These are phyloP conservation scores for Hemibagrus guttatus DNA, from an alignment of 2,797 vertebrate species.

Conservation along the genomic window DNA sequence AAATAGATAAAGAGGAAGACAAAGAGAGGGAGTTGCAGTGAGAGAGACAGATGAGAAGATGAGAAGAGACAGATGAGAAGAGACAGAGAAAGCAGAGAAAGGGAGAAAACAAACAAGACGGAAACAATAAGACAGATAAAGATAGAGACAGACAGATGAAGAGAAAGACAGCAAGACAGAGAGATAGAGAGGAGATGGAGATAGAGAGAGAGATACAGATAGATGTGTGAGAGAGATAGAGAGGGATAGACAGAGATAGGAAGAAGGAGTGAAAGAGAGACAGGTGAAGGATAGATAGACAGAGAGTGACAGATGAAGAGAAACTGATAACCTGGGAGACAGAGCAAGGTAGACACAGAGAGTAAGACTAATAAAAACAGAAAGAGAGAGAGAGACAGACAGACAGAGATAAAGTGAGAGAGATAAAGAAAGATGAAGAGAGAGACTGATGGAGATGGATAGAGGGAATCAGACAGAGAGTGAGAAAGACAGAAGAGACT, in stretches of 20 bases:
- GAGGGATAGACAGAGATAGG: not conserved
- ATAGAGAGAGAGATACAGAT: not conserved
- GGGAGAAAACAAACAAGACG: too few species aligned
- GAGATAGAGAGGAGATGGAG: not conserved
- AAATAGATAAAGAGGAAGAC: not conserved
- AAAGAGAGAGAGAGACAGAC: not conserved
- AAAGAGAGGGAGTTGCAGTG: not conserved
- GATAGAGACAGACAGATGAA: not conserved
- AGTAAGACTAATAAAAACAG: not conserved
- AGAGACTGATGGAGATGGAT: not conserved
- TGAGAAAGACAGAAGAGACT: not conserved
- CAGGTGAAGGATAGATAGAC: not conserved
- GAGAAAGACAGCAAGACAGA: not conserved
- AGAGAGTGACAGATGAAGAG: not conserved
- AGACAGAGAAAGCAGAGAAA: too few species aligned
- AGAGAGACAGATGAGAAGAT: not conserved
- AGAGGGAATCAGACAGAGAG: conserved; percentile 47
- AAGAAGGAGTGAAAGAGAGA: not conserved
- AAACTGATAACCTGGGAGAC: not conserved
- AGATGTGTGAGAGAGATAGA: not conserved
- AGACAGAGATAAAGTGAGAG: not conserved
- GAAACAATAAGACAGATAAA: not conserved
- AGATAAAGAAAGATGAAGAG: not conserved
- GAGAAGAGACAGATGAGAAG: not conserved
- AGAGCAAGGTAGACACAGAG: too few species aligned